Base-by-base conservation (phyloP, 2,113 vertebrate species). In the Pygoscelis antarcticus region DNA sequence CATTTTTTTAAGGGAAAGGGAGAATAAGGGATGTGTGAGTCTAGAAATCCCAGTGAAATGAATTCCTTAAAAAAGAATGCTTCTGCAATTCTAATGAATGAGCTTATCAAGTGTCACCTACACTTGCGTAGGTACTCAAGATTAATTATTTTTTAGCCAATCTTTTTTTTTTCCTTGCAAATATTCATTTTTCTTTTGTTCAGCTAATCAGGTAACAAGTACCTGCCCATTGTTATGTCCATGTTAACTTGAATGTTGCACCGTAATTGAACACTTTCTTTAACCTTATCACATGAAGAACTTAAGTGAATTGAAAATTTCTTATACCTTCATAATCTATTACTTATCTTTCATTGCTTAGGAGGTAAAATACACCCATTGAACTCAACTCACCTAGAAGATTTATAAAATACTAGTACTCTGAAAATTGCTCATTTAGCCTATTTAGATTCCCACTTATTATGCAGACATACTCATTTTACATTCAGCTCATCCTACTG, bases 61-160 rank as follows among this genome's bases (percentile, higher is more conserved):
- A 76, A 51, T 82, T 87, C 68, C 85, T 94, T 82, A 4, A 19
- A 80, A 71, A 94, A 91, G 40, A 94, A 86, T 38, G 7, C 23
- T 85, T 38, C 20, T 83, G 52, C 40, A 87, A 0, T 61, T 96
- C 82, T 30, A 79, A 61, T 90, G 62, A 91, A n/a, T 65, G 34
- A 55, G n/a, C 30, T 92, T 88, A 66, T 80, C 82, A 60, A 34
- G 11, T 89, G 51, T 94, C 90, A 86, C 51, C 82, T 23, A 82
- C 27, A 26, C 46, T 79, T 96, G n/a, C 22, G 4, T 85, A 68
- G 20, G 29, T 83, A 92, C 71, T 66, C 36, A 94, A 85, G 75
- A 93, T 90, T 88, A 88, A 93, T 93, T 94, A 60, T 91, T 92
- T 96, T 94, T 93, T 74, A 54, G 44, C 46, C 46, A 66, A 11